Conservation (phyloP, 2,888 invertebrate genomes). For the Tetragnatha montana region DNA sequence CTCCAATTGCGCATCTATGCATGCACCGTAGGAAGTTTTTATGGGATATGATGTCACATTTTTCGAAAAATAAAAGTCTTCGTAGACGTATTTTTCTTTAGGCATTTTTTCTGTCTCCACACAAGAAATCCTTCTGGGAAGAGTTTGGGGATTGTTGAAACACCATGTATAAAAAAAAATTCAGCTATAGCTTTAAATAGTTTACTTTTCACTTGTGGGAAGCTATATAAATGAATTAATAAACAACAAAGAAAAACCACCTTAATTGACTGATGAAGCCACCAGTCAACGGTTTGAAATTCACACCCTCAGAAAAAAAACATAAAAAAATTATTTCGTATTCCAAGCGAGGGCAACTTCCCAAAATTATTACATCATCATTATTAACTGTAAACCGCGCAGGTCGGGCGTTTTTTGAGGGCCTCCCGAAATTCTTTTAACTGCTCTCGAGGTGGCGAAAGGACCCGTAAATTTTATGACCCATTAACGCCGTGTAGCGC, state of each 20-base stretch:
- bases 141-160: too few species aligned
- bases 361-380: not conserved
- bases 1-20: too few species aligned
- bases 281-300: slow-evolving; percentile 10
- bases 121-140: too few species aligned
- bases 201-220: too few species aligned
- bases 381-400: slow-evolving; percentile 8
- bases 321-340: not conserved
- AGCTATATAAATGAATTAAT: too few species aligned
- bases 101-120: too few species aligned
- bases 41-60: too few species aligned
- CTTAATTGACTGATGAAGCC: slow-evolving; percentile 17
- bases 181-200: too few species aligned
- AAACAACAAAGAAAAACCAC: not conserved
- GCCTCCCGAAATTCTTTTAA: slow-evolving; percentile 18
- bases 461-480: slow-evolving; percentile 58
- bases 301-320: slow-evolving; percentile 23
- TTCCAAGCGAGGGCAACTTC: not conserved
- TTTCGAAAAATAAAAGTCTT: too few species aligned
- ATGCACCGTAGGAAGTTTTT: too few species aligned
- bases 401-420: slow-evolving; percentile 12
- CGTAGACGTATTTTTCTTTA: too few species aligned
- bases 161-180: too few species aligned
- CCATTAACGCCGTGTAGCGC: slow-evolving; percentile 41
- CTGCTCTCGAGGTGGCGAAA: slow-evolving; percentile 8